Percentiles rank a stretch among this genome's conserved stretches.
Conservation (phyloP, 2,113 vertebrate species). For the Empidonax alnorum region DNA sequence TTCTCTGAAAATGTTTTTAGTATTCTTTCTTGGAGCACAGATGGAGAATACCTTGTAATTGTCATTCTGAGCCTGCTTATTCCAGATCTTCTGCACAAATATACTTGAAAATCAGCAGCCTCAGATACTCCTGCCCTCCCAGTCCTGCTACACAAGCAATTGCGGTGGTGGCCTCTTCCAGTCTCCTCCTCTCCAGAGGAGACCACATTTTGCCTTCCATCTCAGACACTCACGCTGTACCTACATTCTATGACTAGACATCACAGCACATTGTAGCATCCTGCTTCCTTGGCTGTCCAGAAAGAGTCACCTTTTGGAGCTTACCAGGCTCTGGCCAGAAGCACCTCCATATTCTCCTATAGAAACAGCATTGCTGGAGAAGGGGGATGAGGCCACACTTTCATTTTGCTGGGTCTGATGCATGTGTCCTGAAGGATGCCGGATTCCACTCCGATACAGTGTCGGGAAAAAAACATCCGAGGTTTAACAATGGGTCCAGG, state of each 20-base stretch:
- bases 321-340: background rate
- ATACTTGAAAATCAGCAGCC: background rate
- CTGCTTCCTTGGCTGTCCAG: background rate
- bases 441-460: background rate
- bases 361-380: background rate
- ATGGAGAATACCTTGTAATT: background rate
- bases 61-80: background rate
- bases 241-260: background rate
- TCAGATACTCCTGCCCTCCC: accelerated
- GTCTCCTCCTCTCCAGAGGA: background rate
- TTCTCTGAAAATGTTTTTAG: background rate
- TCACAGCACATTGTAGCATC: background rate
- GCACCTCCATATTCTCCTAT: background rate
- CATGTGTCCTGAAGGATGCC: background rate
- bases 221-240: background rate
- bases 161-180: accelerated
- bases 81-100: background rate
- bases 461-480: accelerated
- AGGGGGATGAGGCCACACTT: background rate
- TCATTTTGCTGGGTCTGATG: background rate
- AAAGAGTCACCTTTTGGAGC: background rate
- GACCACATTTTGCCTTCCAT: background rate
- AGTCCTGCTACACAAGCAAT: background rate
- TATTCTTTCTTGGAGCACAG: background rate
- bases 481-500: background rate